A percentile compares a stretch with the other conserved stretches of the same genome.
phyloP scores from a whole-genome alignment of 2,888 invertebrate species.

The Endotricha flammealis region DNA sequence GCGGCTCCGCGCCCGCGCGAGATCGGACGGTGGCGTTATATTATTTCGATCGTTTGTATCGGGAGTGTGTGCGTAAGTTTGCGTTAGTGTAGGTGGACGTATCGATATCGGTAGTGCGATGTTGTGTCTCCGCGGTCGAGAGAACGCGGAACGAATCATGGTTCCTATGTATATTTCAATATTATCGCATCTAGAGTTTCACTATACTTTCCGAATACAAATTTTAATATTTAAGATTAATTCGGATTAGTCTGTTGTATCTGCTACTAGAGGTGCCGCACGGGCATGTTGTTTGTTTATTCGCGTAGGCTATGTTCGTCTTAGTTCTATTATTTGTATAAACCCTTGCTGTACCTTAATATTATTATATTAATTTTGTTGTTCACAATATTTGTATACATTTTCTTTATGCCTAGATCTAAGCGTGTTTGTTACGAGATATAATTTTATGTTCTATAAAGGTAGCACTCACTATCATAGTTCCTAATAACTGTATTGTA shows the following conservation, averaged over 20 bases:
- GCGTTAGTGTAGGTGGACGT: slow-evolving; percentile 63
- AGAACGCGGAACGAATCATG: slow-evolving; percentile 76
- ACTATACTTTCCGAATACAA: slow-evolving; percentile 78
- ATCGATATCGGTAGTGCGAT: slow-evolving; percentile 73
- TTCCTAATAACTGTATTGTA: slow-evolving; percentile 76
- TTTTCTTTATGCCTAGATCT: slow-evolving; percentile 40
- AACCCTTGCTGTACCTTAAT: slow-evolving; percentile 41
- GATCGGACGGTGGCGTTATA: slow-evolving; percentile 34
- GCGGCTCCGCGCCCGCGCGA: slow-evolving; percentile 39
- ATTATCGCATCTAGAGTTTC: slow-evolving; percentile 78
- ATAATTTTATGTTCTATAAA: slow-evolving; percentile 67
- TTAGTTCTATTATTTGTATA: slow-evolving; percentile 36
- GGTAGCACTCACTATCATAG: slow-evolving; percentile 75
- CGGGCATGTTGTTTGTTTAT: slow-evolving; percentile 71
- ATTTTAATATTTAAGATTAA: slow-evolving; percentile 78
- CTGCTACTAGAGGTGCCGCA: slow-evolving; percentile 69
- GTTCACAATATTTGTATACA: slow-evolving; percentile 37
- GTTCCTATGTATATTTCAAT: slow-evolving; percentile 80
- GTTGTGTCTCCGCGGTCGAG: slow-evolving; percentile 71
- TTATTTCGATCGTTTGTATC: slow-evolving; percentile 48
- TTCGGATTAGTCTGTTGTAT: slow-evolving; percentile 77
- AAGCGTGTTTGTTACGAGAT: slow-evolving; percentile 57
- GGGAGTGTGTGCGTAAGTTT: slow-evolving; percentile 54
- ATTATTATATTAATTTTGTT: slow-evolving; percentile 55
- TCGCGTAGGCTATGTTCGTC: slow-evolving; percentile 39